Evolutionary conservation across 2,797 vertebrate species (phyloP).

Genomic region (Sebastes oblongus): DNA sequence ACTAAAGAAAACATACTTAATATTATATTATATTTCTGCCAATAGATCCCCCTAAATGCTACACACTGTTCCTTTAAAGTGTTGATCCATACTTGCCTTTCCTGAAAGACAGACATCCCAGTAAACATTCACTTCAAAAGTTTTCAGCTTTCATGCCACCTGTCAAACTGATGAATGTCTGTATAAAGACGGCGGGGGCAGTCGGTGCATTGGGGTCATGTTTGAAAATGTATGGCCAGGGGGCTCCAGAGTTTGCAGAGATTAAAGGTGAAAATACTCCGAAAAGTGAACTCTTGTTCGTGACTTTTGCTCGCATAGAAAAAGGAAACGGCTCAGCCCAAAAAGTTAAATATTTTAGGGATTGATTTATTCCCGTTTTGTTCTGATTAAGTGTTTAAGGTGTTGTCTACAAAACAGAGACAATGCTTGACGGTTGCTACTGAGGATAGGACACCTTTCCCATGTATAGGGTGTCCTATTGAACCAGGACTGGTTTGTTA

Average conservation of each 20-base stretch:
- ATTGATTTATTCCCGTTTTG: not conserved
- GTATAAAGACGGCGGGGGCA: not conserved
- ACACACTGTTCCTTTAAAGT: not conserved
- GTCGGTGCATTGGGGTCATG: constrained; percentile 27
- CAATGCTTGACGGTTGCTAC: not conserved
- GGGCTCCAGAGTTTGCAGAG: constrained; percentile 15
- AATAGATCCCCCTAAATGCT: no score
- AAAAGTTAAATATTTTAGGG: not conserved
- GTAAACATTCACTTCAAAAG: not conserved
- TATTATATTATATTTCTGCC: no score
- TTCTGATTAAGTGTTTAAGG: not conserved
- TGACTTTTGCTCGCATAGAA: constrained; percentile 5
- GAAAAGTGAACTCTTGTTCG: constrained; percentile 26
- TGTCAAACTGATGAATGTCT: constrained; percentile 57
- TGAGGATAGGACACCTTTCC: constrained; percentile 8
- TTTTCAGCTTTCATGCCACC: constrained; percentile 17
- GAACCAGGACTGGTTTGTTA: constrained; percentile 18
- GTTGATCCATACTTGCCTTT: not conserved
- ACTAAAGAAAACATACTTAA: no score
- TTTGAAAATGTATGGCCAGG: constrained; percentile 37
- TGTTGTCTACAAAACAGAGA: not conserved
- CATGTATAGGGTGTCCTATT: constrained; percentile 45
- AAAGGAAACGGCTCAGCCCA: not conserved
- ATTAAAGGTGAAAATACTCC: constrained; percentile 19
- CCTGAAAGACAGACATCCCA: not conserved